Evolutionary conservation across 2,888 invertebrate species (phyloP).

Genomic region (Pristionchus maxplancki): DNA sequence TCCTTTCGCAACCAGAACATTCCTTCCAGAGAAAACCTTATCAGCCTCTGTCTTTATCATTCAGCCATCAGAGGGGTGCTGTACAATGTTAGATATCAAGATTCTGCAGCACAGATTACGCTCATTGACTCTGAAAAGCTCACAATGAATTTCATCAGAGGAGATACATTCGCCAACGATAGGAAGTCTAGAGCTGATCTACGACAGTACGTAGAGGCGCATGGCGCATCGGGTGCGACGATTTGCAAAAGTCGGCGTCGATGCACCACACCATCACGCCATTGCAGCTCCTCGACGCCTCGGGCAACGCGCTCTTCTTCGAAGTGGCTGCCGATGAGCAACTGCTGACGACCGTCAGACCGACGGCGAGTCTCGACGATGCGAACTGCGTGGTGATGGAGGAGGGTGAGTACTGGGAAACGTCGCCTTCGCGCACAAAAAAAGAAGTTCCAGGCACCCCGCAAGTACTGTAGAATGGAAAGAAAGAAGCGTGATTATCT

Average conservation of each 20-base stretch:
- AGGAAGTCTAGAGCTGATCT: too few relatives aligned
- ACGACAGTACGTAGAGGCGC: too few relatives aligned
- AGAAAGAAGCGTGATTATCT: too few relatives aligned
- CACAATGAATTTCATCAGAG: too few relatives aligned
- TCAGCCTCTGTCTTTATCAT: neutral
- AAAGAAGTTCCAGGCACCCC: too few relatives aligned
- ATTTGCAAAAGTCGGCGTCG: too few relatives aligned
- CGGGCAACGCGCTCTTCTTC: conserved; percentile 49
- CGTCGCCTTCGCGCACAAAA: neutral
- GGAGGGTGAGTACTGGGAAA: conserved; percentile 18
- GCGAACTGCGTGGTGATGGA: conserved; percentile 51
- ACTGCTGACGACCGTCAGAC: conserved; percentile 21
- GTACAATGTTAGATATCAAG: neutral
- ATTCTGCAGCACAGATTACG: conserved; percentile 8
- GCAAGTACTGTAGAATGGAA: too few relatives aligned
- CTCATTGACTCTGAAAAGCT: too few relatives aligned
- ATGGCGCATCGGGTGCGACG: too few relatives aligned
- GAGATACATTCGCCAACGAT: too few relatives aligned
- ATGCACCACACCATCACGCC: neutral
- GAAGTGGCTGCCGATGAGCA: conserved; percentile 1
- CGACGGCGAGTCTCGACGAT: conserved; percentile 41
- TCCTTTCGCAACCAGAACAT: conserved; percentile 14
- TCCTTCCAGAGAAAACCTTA: neutral
- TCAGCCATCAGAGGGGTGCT: neutral
- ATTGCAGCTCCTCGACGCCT: conserved; percentile 40